phyloP scores from a whole-genome alignment of 2,888 invertebrate genomes.

The Eilema depressum region DNA sequence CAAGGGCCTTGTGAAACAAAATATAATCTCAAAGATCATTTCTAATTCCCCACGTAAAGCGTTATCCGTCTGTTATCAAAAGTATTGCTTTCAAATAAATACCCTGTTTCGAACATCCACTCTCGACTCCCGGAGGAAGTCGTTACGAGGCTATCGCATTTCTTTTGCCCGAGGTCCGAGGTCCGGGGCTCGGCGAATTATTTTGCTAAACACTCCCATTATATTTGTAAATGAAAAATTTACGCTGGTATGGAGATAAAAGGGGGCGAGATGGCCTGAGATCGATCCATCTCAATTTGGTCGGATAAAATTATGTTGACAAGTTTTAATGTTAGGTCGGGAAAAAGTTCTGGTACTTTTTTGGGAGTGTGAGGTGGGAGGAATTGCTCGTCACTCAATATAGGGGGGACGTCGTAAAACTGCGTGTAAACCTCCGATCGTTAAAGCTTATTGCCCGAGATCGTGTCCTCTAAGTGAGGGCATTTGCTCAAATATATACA shows the following conservation, averaged over 20 bases:
- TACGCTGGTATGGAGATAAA: conserved; percentile 19
- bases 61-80: conserved; percentile 36
- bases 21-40: conserved; percentile 16
- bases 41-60: conserved; percentile 24
- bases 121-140: conserved; percentile 34
- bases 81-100: conserved; percentile 51
- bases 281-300: conserved; percentile 28
- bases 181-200: conserved; percentile 6
- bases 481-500: background rate
- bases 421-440: conserved; percentile 11
- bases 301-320: conserved; percentile 20
- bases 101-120: conserved; percentile 36
- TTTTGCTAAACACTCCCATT: conserved; percentile 22
- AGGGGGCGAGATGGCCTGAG: background rate
- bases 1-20: conserved; percentile 9
- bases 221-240: conserved; percentile 28
- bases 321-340: conserved; percentile 19
- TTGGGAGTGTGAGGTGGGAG: background rate
- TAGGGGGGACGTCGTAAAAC: conserved; percentile 4
- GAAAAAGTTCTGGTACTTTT: conserved; percentile 5
- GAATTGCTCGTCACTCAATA: conserved; percentile 2
- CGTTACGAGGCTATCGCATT: conserved; percentile 44
- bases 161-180: conserved; percentile 20
- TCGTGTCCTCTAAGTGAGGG: conserved; percentile 6
- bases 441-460: conserved; percentile 4